phyloP scores from a whole-genome alignment of 37 sponge, comb jelly and placozoan species.

The Lycopodina hypogea region DNA sequence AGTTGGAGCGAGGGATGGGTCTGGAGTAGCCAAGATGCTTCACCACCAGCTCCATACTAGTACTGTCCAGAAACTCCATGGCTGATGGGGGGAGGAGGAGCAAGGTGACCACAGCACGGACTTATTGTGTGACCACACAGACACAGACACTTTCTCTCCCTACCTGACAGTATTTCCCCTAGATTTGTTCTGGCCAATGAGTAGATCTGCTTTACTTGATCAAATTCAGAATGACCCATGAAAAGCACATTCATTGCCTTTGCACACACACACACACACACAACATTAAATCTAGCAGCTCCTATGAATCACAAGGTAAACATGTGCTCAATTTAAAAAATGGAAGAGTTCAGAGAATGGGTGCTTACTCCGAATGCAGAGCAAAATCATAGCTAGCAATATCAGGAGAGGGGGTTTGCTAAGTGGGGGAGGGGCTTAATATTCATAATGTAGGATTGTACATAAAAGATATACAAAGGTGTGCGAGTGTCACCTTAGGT shows the following conservation, averaged over 20 bases:
- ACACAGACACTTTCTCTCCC: neutral
- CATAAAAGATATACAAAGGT: too few relatives aligned
- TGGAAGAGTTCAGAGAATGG: too few relatives aligned
- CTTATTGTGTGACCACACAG: neutral
- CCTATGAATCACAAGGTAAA: too few relatives aligned
- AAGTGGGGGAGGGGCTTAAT: too few relatives aligned
- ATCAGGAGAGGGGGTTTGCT: too few relatives aligned
- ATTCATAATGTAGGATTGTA: too few relatives aligned
- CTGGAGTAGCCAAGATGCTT: constrained; percentile 49
- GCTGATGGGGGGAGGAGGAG: too few relatives aligned
- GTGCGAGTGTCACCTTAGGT: constrained; percentile 74
- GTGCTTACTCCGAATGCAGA: too few relatives aligned
- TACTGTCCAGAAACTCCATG: constrained; percentile 88
- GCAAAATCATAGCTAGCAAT: too few relatives aligned
- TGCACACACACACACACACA: too few relatives aligned
- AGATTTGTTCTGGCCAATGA: constrained; percentile 56
- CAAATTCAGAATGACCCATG: constrained; percentile 72
- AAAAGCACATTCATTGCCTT: constrained; percentile 81
- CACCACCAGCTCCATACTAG: constrained; percentile 63
- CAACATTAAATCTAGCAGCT: too few relatives aligned
- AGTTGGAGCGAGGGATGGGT: constrained; percentile 64
- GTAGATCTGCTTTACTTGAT: constrained; percentile 63
- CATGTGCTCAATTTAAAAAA: too few relatives aligned
- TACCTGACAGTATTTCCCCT: constrained; percentile 89
- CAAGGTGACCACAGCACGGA: neutral